These are phyloP conservation scores for Troides oblongomaculatus DNA, from an alignment of 2,888 invertebrate species.

Conservation along the genomic window DNA sequence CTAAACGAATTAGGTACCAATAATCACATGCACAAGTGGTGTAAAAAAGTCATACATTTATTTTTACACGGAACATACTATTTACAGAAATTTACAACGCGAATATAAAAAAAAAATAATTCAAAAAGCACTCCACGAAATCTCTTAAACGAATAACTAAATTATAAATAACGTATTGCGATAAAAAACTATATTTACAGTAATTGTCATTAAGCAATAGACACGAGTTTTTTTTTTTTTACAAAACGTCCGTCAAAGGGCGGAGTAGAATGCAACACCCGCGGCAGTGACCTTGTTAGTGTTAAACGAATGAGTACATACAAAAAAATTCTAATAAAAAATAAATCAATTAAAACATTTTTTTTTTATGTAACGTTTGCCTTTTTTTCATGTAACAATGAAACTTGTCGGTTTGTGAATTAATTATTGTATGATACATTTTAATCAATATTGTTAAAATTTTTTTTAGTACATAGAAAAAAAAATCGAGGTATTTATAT, in stretches of 20 bases:
- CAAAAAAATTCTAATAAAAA: background rate
- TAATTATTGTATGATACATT: background rate
- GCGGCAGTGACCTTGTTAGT: slow-evolving; percentile 53
- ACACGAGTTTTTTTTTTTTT: slow-evolving; percentile 39
- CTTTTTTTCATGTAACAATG: too few species aligned
- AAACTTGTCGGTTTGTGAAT: background rate
- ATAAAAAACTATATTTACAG: slow-evolving; percentile 67
- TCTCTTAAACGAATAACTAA: slow-evolving; percentile 46
- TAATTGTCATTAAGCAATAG: slow-evolving; percentile 55
- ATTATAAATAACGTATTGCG: slow-evolving; percentile 57
- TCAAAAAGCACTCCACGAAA: slow-evolving; percentile 44
- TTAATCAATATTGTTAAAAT: background rate
- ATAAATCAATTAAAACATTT: background rate
- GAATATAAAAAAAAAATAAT: slow-evolving; percentile 35
- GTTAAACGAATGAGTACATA: background rate
- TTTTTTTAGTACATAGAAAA: background rate
- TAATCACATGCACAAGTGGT: slow-evolving; percentile 61
- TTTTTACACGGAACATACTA: slow-evolving; percentile 44
- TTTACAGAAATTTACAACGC: slow-evolving; percentile 64
- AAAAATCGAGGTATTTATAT: too few species aligned
- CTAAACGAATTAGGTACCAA: slow-evolving; percentile 41
- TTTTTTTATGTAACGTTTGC: too few species aligned
- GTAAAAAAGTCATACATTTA: slow-evolving; percentile 44
- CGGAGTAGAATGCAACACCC: slow-evolving; percentile 46
- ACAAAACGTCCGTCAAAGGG: slow-evolving; percentile 51